Evolutionary conservation across 2,113 vertebrate species (phyloP), one percentile per base, ranked within the genome.

Genomic region (Harpagus bidentatus): DNA sequence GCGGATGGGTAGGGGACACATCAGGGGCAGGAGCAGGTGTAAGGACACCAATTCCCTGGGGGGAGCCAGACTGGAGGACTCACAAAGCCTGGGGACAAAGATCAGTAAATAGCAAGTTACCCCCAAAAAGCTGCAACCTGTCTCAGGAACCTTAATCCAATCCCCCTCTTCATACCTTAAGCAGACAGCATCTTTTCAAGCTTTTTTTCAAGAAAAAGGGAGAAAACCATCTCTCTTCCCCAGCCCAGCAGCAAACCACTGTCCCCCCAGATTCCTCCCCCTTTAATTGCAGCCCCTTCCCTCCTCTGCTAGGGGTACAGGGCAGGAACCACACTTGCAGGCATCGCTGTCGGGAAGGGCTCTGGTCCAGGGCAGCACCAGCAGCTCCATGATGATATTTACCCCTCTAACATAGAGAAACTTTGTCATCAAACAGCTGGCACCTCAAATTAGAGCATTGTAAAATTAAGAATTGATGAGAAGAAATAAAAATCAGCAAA

Each of bases 401-500:
- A 79, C 42, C 83, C 29, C 82, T 70, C 74, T 94, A 90, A 78
- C 83, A 97, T 1, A 6, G n/a, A 91, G 74, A 42, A 82, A 83
- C 67, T 90, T 72, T 9, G 43, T 38, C 29, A 9, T 55, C 13
- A 59, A 98, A 83, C 95, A 98, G 95, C 96, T 97, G 96, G 95
- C 80, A 90, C 52, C 92, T 97, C 92, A 58, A 34, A 95, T 53
- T 42, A 88, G 63, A 96, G 71, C 10, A 2, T 7, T 81, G 83
- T 78, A 96, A 97, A 96, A 96, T 92, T 36, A 92, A 92, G 28
- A 19, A 13, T 72, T 13, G 10, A 71, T 0, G 0, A 94, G 89
- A 86, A 89, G 91, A 91, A 93, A 95, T 79, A 96, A 97, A 97
- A 95, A 96, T 55, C 77, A 74, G 86, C 43, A 88, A 88, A 88